Evolutionary conservation across 2,888 invertebrate species (phyloP), one percentile per base, ranked within the genome.

Genomic region (Acronicta alni): DNA sequence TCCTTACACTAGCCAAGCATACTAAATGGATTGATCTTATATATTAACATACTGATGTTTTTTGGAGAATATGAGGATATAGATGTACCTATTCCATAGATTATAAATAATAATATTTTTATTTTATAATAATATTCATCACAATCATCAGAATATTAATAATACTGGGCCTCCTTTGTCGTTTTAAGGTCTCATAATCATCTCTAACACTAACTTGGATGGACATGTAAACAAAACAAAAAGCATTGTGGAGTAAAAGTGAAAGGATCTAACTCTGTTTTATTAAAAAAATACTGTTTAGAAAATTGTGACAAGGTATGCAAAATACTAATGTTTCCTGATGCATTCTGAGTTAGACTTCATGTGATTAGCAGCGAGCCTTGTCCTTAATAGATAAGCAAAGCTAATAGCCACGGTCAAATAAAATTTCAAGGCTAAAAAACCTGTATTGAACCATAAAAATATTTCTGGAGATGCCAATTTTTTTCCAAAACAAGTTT

Each of bases 361-460:
- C 42, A 32, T 49, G 35, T 41, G 60, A 74, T 72, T 67, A 72
- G 56, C 37, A 38, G 41, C 49, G 48, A 74, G 72, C 79, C 83
- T 82, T 82, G 79, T 60, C 64, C 65, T 65, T 79, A 77, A 81
- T 79, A 79, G 70, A 71, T 81, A 76, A 77, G 66, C 72, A 62
- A 72, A 56, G 67, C 62, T 67, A 64, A 59, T 64, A 72, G 45
- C 72, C 63, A 66, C 64, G 60, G 61, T 57, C 61, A 64, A 75
- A 69, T 61, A 49, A 43, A n/a, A 46, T 64, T 65, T 64, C 84
- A 86, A 86, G 86, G 84, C 62, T 68, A 70, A 43, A 59, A 58
- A 75, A 68, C 68, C 75, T 57, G 68, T 72, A 82, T 77, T 67
- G 72, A 64, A 67, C 58, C 35, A 44, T 48, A 56, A 75, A 77